phyloP scores from a whole-genome alignment of 2,797 vertebrate species.

The Enteromius argenteus region DNA sequence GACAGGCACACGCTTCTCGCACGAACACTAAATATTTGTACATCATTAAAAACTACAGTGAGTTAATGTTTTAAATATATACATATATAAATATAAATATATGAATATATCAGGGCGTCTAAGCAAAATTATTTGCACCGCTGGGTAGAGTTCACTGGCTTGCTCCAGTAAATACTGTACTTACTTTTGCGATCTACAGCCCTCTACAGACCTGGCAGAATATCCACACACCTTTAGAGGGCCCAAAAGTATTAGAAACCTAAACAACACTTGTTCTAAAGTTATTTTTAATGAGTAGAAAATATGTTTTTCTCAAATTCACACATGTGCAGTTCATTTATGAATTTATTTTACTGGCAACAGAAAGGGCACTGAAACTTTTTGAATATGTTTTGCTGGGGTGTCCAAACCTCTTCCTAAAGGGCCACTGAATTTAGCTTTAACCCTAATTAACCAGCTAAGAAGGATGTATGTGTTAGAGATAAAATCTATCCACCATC shows the following conservation, averaged over 20 bases:
- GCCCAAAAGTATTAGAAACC: neutral
- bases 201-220: neutral
- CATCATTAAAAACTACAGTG: neutral
- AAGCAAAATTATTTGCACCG: neutral
- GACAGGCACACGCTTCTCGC: slow-evolving; percentile 2
- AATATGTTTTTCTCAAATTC: neutral
- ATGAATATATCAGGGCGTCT: neutral
- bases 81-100: too few species aligned
- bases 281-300: neutral
- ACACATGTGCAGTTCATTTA: neutral
- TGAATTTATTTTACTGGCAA: neutral
- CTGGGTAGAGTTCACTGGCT: neutral
- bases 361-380: neutral
- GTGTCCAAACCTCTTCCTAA: neutral
- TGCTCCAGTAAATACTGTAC: neutral
- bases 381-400: neutral
- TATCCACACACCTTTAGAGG: neutral
- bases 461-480: neutral
- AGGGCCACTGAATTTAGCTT: neutral
- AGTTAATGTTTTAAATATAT: neutral
- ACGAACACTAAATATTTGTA: neutral
- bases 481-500: neutral
- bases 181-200: neutral
- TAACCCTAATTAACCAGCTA: neutral
- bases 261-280: neutral